Evolutionary conservation across 2,888 invertebrate species (phyloP).

Genomic region (Megaustenia siamemsis): DNA sequence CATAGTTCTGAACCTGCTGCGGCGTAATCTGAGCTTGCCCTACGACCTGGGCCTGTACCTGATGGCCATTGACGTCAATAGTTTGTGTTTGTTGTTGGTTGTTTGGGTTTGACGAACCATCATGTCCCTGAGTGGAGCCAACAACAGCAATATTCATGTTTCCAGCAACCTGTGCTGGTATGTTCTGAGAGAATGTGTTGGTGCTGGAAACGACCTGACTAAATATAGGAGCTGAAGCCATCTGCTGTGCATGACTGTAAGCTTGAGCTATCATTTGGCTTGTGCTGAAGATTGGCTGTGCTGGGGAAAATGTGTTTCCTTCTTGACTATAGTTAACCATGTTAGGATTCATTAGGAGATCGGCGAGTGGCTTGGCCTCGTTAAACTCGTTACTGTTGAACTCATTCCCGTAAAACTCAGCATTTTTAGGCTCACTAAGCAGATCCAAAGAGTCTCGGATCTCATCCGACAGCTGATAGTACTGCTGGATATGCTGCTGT

Average conservation of each 20-base stretch:
- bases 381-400: slow-evolving; percentile 54
- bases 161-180: slow-evolving; percentile 51
- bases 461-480: slow-evolving; percentile 55
- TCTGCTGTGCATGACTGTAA: slow-evolving; percentile 59
- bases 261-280: slow-evolving; percentile 61
- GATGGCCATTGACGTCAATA: slow-evolving; percentile 52
- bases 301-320: slow-evolving; percentile 34
- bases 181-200: slow-evolving; percentile 44
- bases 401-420: slow-evolving; percentile 55
- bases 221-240: slow-evolving; percentile 51
- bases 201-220: slow-evolving; percentile 52
- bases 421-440: slow-evolving; percentile 53
- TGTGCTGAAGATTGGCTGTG: slow-evolving; percentile 49
- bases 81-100: slow-evolving; percentile 51
- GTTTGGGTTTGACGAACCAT: neutral
- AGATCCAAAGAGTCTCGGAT: slow-evolving; percentile 55
- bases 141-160: slow-evolving; percentile 55
- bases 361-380: slow-evolving; percentile 58
- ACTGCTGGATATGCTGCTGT: slow-evolving; percentile 56
- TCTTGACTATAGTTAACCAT: slow-evolving; percentile 57
- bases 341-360: slow-evolving; percentile 55
- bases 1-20: slow-evolving; percentile 48
- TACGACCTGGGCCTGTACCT: slow-evolving; percentile 45
- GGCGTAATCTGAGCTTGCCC: slow-evolving; percentile 9
- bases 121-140: slow-evolving; percentile 47